Conservation (phyloP, 2,797 vertebrate genomes). For the Leontopithecus rosalia region DNA sequence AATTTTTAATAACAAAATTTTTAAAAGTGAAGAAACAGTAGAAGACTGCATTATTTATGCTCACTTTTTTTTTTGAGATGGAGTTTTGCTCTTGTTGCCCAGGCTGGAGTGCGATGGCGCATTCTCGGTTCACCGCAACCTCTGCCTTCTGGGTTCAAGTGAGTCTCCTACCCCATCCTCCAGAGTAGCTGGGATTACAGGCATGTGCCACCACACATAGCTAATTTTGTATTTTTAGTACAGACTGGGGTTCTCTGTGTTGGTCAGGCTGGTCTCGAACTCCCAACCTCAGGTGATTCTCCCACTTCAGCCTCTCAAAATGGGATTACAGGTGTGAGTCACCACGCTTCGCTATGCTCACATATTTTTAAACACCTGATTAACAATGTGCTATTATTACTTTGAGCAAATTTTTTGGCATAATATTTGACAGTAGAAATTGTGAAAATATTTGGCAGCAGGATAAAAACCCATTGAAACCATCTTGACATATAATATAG, state of each 20-base stretch:
- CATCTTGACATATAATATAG: neutral
- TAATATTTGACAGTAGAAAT: conserved; percentile 9
- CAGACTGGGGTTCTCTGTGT: neutral
- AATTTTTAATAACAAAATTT: neutral
- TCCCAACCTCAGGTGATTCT: neutral
- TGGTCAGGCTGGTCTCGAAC: neutral
- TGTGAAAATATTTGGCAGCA: conserved; percentile 20
- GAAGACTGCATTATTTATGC: conserved; percentile 59
- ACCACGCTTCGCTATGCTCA: neutral
- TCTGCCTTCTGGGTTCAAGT: neutral
- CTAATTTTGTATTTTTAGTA: neutral
- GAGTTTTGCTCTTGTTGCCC: neutral
- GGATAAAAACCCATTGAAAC: neutral
- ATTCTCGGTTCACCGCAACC: neutral
- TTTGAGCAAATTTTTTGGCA: conserved; percentile 25
- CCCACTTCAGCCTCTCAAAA: neutral
- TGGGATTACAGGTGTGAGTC: neutral
- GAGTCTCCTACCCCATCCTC: too few species aligned
- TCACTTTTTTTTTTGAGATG: neutral
- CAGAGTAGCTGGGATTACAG: neutral
- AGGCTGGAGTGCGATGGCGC: neutral
- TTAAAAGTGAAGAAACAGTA: conserved; percentile 48
- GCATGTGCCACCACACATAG: neutral
- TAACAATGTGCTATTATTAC: conserved; percentile 63
- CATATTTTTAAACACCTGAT: conserved; percentile 55